Conservation (phyloP, 2,888 invertebrate species). For the Sepioteuthis lessoniana region DNA sequence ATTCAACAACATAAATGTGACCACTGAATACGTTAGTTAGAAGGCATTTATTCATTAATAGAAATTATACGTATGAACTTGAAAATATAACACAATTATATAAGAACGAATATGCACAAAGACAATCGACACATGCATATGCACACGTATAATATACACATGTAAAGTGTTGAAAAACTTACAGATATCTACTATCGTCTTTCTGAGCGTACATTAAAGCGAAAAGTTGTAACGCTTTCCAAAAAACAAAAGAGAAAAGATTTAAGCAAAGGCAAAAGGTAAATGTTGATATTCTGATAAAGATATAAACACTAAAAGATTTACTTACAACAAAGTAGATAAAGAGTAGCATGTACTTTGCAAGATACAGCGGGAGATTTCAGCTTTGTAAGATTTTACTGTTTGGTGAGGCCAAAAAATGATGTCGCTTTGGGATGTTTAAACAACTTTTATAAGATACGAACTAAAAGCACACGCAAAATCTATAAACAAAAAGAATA, state of each 20-base stretch:
- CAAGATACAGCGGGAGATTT: not conserved
- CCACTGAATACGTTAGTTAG: not conserved
- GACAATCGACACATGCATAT: not conserved
- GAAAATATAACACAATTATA: not conserved
- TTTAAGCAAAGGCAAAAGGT: not conserved
- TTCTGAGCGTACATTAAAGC: not conserved
- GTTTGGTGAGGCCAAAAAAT: not conserved
- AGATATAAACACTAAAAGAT: not conserved
- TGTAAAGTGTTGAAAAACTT: not conserved
- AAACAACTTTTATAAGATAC: not conserved
- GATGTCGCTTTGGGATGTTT: not conserved
- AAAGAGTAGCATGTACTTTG: not conserved
- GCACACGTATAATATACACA: not conserved
- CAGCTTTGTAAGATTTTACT: not conserved
- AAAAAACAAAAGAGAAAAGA: not conserved
- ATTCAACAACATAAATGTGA: not conserved
- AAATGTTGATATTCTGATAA: slow-evolving; percentile 9
- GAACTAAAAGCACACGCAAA: not conserved
- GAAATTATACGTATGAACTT: not conserved
- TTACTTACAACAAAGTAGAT: not conserved
- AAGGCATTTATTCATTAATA: not conserved
- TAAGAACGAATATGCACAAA: not conserved
- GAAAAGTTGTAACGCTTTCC: not conserved
- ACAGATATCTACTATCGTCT: not conserved
- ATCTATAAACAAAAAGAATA: not conserved